These are phyloP conservation scores for Enteromius argenteus DNA, from an alignment of 2,797 vertebrate genomes.

Conservation along the genomic window DNA sequence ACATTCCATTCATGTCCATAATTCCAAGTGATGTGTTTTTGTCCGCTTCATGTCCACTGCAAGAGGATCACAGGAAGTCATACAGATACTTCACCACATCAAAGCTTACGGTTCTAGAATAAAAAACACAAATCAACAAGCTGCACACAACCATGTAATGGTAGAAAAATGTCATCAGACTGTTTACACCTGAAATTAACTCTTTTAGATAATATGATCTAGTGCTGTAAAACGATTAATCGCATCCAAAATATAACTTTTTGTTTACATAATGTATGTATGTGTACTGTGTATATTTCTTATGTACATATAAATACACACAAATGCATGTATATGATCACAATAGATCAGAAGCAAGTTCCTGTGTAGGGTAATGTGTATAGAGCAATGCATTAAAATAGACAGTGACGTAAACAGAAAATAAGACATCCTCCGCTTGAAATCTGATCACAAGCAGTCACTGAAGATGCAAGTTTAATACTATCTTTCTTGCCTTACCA, in stretches of 20 bases:
- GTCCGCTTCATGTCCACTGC: slow-evolving; percentile 17
- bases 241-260: too few relatives aligned
- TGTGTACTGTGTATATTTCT: too few relatives aligned
- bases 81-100: slow-evolving; percentile 95
- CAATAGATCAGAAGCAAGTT: too few relatives aligned
- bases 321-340: too few relatives aligned
- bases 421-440: background rate
- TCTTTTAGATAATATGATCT: too few relatives aligned
- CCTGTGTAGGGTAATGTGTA: too few relatives aligned
- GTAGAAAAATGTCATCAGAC: too few relatives aligned
- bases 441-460: background rate
- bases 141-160: background rate
- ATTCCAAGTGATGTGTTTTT: slow-evolving; percentile 25
- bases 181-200: too few relatives aligned
- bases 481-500: background rate
- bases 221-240: too few relatives aligned
- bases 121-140: slow-evolving; percentile 66
- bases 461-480: background rate
- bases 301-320: too few relatives aligned
- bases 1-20: slow-evolving; percentile 30
- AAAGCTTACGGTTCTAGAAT: slow-evolving; percentile 93
- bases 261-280: too few relatives aligned
- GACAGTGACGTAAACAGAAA: background rate
- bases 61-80: slow-evolving; percentile 88
- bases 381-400: background rate